Conservation (phyloP, 2,888 invertebrate species). For the Chrysomela aeneicollis region DNA sequence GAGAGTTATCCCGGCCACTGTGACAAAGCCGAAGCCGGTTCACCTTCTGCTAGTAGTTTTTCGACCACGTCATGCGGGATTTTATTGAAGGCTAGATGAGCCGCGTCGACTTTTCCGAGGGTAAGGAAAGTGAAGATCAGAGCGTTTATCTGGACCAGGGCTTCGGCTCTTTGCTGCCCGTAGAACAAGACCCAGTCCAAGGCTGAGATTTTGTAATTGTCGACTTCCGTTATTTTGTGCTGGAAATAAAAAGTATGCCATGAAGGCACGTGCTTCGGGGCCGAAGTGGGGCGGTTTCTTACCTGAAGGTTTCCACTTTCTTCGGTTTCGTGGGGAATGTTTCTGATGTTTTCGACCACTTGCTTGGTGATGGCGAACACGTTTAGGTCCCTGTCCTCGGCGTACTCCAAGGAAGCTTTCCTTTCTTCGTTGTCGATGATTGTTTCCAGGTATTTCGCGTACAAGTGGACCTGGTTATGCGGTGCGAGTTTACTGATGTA, state of each 20-base stretch:
- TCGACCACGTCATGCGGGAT: slow-evolving; percentile 73
- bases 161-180: slow-evolving; percentile 79
- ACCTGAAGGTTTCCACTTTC: slow-evolving; percentile 55
- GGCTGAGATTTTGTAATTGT: slow-evolving; percentile 76
- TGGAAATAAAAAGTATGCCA: slow-evolving; percentile 40
- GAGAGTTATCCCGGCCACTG: too few species aligned
- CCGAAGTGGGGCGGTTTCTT: slow-evolving; percentile 17
- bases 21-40: too few species aligned
- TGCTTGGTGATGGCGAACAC: slow-evolving; percentile 84
- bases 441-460: slow-evolving; percentile 74
- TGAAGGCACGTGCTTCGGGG: too few species aligned
- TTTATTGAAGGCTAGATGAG: slow-evolving; percentile 78
- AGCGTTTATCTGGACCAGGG: slow-evolving; percentile 87
- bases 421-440: slow-evolving; percentile 73
- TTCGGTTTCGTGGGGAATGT: slow-evolving; percentile 57
- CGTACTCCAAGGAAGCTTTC: slow-evolving; percentile 73
- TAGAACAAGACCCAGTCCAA: slow-evolving; percentile 90
- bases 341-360: slow-evolving; percentile 81
- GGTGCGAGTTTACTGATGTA: slow-evolving; percentile 83
- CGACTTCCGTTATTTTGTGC: slow-evolving; percentile 68
- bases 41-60: slow-evolving; percentile 60
- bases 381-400: slow-evolving; percentile 78
- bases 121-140: slow-evolving; percentile 86
- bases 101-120: slow-evolving; percentile 82
- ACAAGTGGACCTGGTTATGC: slow-evolving; percentile 67